Conservation (phyloP, 2,888 invertebrate species). For the Pseudolycoriella hygida region DNA sequence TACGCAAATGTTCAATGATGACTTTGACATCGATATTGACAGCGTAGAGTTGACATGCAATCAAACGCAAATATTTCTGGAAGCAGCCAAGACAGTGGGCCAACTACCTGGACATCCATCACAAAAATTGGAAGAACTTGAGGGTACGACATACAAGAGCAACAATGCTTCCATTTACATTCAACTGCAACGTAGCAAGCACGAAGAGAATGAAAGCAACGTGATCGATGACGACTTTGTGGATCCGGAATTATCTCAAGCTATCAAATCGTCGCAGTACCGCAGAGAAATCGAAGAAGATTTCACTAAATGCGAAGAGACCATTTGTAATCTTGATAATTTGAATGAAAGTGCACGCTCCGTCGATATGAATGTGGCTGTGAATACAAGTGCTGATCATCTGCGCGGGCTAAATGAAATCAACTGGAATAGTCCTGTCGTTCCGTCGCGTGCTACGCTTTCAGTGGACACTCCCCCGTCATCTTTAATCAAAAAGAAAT, state of each 20-base stretch:
- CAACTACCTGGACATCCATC: neutral
- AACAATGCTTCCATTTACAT: slow-evolving; percentile 3
- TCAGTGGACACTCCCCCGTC: neutral
- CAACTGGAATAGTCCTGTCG: neutral
- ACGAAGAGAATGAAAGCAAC: slow-evolving; percentile 3
- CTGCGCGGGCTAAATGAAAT: neutral
- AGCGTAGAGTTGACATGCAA: no score
- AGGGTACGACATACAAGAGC: neutral
- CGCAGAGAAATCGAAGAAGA: slow-evolving; percentile 24
- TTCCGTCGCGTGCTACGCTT: neutral
- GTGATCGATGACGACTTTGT: slow-evolving; percentile 12
- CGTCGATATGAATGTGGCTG: neutral
- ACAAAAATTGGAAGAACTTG: no score
- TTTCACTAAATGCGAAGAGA: slow-evolving; percentile 35
- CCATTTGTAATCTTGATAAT: slow-evolving; percentile 26
- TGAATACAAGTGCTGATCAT: neutral
- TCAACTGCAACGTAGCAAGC: slow-evolving; percentile 5
- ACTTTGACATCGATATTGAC: neutral
- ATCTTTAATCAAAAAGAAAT: neutral
- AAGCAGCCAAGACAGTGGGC: neutral
- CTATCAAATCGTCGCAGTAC: slow-evolving; percentile 19
- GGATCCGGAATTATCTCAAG: slow-evolving; percentile 16
- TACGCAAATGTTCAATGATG: neutral
- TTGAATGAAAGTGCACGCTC: neutral
- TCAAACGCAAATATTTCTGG: neutral